Percentiles rank a stretch among this genome's conserved stretches.
Evolutionary conservation across 2,797 vertebrate genomes (phyloP).

Genomic region (Takifugu rubripes): DNA sequence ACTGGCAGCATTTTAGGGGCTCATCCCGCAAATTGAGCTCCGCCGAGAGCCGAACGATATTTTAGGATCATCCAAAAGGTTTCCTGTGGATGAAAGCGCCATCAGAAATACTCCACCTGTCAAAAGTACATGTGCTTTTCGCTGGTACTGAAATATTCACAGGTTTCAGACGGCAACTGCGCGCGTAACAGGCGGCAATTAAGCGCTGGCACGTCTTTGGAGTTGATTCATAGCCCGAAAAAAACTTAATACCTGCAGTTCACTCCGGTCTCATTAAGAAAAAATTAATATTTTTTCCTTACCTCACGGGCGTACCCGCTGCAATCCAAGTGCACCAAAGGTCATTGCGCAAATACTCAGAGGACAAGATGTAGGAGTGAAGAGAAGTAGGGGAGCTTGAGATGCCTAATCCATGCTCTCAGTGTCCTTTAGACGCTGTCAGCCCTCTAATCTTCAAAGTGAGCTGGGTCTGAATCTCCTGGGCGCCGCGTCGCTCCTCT

Average conservation of each 20-base stretch:
- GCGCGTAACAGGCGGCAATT: conserved; percentile 28
- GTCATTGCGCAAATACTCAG: conserved; percentile 65
- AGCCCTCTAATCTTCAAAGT: conserved; percentile 62
- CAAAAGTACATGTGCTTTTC: too few relatives aligned
- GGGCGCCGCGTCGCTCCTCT: conserved; percentile 26
- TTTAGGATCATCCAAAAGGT: too few relatives aligned
- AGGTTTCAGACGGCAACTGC: conserved; percentile 3
- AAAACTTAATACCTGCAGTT: conserved; percentile 28
- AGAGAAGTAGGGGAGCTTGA: conserved; percentile 54
- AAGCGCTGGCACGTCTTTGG: background rate
- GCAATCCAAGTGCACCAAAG: conserved; percentile 64
- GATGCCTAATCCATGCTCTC: conserved; percentile 63
- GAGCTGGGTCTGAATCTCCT: conserved; percentile 42
- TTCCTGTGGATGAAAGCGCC: too few relatives aligned
- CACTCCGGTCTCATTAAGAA: background rate
- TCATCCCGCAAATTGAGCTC: conserved; percentile 2
- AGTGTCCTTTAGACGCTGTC: conserved; percentile 66
- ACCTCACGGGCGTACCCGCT: conserved; percentile 55
- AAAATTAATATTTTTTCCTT: conserved; percentile 19
- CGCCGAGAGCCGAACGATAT: too few relatives aligned
- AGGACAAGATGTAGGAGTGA: conserved; percentile 45
- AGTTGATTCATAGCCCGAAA: background rate
- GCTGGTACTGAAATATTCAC: too few relatives aligned
- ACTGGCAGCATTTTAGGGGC: background rate
- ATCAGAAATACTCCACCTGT: too few relatives aligned